Evolutionary conservation across 1,140 invertebrate species (phyloP).

Genomic region (Ericerus pela): DNA sequence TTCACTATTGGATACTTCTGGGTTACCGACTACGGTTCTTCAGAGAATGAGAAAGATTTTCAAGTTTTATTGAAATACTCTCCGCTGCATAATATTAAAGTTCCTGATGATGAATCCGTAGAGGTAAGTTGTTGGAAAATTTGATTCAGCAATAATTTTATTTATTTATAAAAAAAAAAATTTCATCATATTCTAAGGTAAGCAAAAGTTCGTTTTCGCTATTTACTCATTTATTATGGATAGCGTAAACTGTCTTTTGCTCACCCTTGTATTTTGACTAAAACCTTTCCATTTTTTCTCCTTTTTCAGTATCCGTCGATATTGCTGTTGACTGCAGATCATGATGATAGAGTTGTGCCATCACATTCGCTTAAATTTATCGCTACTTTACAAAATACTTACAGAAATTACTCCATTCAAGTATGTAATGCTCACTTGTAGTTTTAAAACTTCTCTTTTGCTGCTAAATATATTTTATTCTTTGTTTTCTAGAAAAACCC

Average conservation of each 20-base stretch:
- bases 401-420: constrained; percentile 43
- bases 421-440: constrained; percentile 21
- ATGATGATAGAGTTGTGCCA: constrained; percentile 94
- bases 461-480: not conserved
- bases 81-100: constrained; percentile 80
- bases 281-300: constrained; percentile 13
- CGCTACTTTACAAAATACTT: constrained; percentile 69
- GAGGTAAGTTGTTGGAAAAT: constrained; percentile 30
- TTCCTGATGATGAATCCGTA: constrained; percentile 36
- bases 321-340: constrained; percentile 85
- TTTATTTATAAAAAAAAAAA: no score
- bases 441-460: not conserved
- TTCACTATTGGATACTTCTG: constrained; percentile 96
- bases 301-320: constrained; percentile 71
- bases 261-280: not conserved
- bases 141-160: no score
- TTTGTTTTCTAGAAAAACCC: constrained; percentile 58
- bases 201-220: no score
- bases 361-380: constrained; percentile 91
- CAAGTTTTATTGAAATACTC: constrained; percentile 81
- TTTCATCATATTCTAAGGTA: no score
- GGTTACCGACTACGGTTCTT: constrained; percentile 89
- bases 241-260: no score
- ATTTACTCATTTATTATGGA: no score
- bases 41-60: constrained; percentile 78